These are phyloP conservation scores for Dyspetes luteomarginatus DNA, from an alignment of 2,888 invertebrate species.

Conservation along the genomic window DNA sequence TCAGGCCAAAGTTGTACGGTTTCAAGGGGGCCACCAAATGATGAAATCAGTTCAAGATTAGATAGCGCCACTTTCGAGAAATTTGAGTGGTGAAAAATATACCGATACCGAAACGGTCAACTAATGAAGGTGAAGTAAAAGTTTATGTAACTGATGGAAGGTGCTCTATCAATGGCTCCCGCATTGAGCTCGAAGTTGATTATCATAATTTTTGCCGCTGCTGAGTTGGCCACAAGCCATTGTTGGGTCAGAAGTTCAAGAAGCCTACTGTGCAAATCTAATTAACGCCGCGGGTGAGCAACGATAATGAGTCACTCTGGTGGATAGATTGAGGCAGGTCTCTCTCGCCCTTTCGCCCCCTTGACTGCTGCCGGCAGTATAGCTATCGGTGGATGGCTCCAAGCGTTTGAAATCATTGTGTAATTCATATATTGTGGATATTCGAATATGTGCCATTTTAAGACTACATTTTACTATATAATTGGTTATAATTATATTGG, in stretches of 20 bases:
- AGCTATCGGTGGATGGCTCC: constrained; percentile 45
- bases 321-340: constrained; percentile 24
- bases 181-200: neutral
- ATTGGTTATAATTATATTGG: no score
- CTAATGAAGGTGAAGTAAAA: neutral
- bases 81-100: no score
- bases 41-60: no score
- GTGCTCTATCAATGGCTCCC: neutral
- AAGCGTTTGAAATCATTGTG: constrained; percentile 24
- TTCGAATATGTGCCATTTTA: no score
- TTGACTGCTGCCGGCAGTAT: constrained; percentile 44
- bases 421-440: no score
- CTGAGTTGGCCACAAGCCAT: constrained; percentile 7
- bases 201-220: neutral
- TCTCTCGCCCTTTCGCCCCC: constrained; percentile 9
- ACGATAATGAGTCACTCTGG: constrained; percentile 43
- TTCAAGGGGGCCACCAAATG: no score
- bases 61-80: no score
- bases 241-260: constrained; percentile 16
- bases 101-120: no score
- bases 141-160: neutral
- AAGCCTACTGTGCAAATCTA: constrained; percentile 35
- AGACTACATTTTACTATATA: no score
- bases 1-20: no score
- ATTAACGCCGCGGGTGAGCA: constrained; percentile 47